These are phyloP conservation scores for Xenopus petersii DNA, from an alignment of 2,797 vertebrate species.

Conservation along the genomic window DNA sequence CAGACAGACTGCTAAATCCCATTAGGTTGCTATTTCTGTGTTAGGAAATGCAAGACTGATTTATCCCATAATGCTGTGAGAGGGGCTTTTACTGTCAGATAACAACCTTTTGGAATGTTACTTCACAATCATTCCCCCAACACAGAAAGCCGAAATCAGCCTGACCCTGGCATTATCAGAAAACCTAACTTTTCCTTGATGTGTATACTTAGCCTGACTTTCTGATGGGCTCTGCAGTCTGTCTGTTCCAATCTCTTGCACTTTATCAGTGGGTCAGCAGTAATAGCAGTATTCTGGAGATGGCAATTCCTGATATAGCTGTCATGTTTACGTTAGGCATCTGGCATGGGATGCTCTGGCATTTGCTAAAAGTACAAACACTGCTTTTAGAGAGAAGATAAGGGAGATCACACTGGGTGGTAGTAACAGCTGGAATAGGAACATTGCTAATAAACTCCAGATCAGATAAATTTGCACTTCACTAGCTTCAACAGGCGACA, in stretches of 20 bases:
- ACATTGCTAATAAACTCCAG: constrained; percentile 18
- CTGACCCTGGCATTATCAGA: neutral
- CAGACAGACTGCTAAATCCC: too few species aligned
- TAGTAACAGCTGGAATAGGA: constrained; percentile 23
- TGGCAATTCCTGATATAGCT: constrained; percentile 4
- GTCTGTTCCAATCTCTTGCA: constrained; percentile 1
- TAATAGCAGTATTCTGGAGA: neutral
- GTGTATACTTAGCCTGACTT: constrained; percentile 1
- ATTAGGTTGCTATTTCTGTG: too few species aligned
- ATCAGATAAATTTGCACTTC: constrained; percentile 26
- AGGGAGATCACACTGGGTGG: constrained; percentile 26
- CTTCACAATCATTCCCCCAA: neutral
- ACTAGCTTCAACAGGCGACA: constrained; percentile 33
- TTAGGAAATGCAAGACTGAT: too few species aligned
- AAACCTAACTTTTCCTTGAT: neutral
- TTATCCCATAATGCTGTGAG: neutral
- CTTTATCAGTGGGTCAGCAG: constrained; percentile 10
- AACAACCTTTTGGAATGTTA: neutral
- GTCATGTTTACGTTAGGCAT: constrained; percentile 31
- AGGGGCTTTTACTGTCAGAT: neutral
- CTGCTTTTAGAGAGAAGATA: constrained; percentile 12
- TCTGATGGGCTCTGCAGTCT: constrained; percentile 17
- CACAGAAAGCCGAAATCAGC: neutral
- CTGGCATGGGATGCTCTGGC: constrained; percentile 24
- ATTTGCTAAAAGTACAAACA: constrained; percentile 30